Evolutionary conservation across 2,113 vertebrate genomes (phyloP), one percentile per base, ranked within the genome.

Genomic region (Malurus alboscapulatus): DNA sequence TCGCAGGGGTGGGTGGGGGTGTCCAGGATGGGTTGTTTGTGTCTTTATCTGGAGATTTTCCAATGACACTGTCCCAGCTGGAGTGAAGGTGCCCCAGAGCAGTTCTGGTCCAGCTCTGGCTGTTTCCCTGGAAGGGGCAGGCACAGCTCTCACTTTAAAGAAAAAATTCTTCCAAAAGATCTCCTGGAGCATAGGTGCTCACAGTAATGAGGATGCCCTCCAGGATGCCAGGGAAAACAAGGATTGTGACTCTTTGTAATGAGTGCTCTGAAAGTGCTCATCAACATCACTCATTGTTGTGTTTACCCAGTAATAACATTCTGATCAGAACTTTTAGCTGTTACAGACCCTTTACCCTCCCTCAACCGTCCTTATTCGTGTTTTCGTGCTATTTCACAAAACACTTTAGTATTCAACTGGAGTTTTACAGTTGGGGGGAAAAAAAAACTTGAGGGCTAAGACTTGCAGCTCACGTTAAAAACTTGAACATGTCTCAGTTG

Each of bases 371-470:
- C 24, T 59, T 29, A 6, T 32, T 29, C 6, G 45, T 1, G 1
- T 17, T 89, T 62, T 62, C 67, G 21, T 76, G 17, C 36, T 57
- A 2, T 20, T 88, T 50, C 40, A 54, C 2, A 6, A 83, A 87
- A 29, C 18, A 11, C 4, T 40, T 44, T 3, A 18, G 9, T 44
- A 71, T 50, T 51, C 20, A 20, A 5, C 44, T 14, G 29, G 21
- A 61, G 7, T 62, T 66, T 44, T 58, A 38, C 16, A 22, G 17
- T 0, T 24, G n/a, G 12, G 1, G 3, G 1, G 10, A 24, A 2
- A 12, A 19, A 42, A 65, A 16, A 57, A 71, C 58, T 14, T 17
- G 8, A 73, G 40, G 40, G 10, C 5, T 61, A 19, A 53, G 25
- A 25, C 14, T 90, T 78, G 48, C 10, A 25, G 44, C 25, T 66